phyloP scores from a whole-genome alignment of 1,140 invertebrate species.

The Neodiprion virginianus region DNA sequence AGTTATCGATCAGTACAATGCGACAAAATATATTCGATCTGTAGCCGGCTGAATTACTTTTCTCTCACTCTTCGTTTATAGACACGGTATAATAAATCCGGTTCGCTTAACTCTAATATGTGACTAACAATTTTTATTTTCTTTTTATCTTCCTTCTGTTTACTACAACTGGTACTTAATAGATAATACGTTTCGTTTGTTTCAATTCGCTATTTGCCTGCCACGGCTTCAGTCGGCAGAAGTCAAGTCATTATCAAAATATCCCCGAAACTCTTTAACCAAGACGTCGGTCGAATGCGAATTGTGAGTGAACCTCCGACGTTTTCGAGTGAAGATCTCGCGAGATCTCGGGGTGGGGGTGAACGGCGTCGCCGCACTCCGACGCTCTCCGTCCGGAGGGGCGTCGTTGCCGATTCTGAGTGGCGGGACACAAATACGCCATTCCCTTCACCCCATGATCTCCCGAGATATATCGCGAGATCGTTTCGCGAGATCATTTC shows the following conservation, averaged over 20 bases:
- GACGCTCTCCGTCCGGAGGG: slow-evolving; percentile 11
- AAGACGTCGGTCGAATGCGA: slow-evolving; percentile 89
- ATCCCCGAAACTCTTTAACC: slow-evolving; percentile 79
- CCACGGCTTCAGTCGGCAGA: slow-evolving; percentile 75
- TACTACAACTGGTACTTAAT: slow-evolving; percentile 24
- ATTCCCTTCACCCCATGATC: slow-evolving; percentile 6
- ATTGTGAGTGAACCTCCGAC: slow-evolving; percentile 68
- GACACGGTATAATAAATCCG: slow-evolving; percentile 26
- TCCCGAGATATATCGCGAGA: background rate
- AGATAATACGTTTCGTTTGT: slow-evolving; percentile 28
- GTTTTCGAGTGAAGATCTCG: slow-evolving; percentile 33
- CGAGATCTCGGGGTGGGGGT: slow-evolving; percentile 40
- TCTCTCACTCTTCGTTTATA: background rate
- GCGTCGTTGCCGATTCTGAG: slow-evolving; percentile 20
- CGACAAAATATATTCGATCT: slow-evolving; percentile 14
- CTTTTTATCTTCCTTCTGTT: slow-evolving; percentile 25
- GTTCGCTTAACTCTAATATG: slow-evolving; percentile 29
- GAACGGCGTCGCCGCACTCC: slow-evolving; percentile 31
- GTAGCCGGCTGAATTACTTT: background rate
- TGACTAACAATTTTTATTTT: slow-evolving; percentile 19
- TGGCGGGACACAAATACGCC: slow-evolving; percentile 40
- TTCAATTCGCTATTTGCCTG: slow-evolving; percentile 22
- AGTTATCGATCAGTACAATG: slow-evolving; percentile 8
- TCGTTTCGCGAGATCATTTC: no score
- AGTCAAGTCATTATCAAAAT: slow-evolving; percentile 78